Conservation (phyloP, 2,113 vertebrate genomes). For the Scortum barcoo region DNA sequence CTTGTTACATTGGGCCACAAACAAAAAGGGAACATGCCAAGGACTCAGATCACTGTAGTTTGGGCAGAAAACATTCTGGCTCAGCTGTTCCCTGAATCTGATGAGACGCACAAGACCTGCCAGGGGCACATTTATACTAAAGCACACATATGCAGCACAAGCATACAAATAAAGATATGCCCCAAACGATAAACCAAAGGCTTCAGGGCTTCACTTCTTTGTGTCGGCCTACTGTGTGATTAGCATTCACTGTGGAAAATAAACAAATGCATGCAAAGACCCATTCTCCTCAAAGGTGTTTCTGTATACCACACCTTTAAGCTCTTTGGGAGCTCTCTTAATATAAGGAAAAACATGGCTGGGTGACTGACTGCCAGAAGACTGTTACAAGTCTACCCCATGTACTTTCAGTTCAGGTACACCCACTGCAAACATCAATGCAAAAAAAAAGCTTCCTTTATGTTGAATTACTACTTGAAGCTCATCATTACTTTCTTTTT, state of each 20-base stretch:
- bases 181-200: constrained; percentile 1
- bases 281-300: constrained; percentile 6
- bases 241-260: too few relatives aligned
- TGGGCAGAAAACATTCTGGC: neutral
- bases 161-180: constrained; percentile 31
- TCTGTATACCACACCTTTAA: neutral
- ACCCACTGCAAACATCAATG: neutral
- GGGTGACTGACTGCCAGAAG: neutral
- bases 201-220: neutral
- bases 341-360: neutral
- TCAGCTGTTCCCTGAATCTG: constrained; percentile 1
- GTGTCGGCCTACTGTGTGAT: too few relatives aligned
- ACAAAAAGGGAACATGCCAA: constrained; percentile 20
- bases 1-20: neutral
- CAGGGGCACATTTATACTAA: constrained; percentile 7
- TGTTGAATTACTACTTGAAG: neutral
- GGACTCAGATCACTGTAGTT: constrained; percentile 26
- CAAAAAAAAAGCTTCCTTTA: neutral
- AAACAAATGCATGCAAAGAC: neutral
- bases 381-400: neutral
- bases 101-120: constrained; percentile 1
- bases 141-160: neutral
- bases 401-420: neutral
- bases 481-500: neutral
- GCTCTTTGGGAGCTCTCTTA: constrained; percentile 5